These are phyloP conservation scores for Chrysogorgia sp. DNA, from an alignment of 92 coral and sea anemone species.

Conservation along the genomic window DNA sequence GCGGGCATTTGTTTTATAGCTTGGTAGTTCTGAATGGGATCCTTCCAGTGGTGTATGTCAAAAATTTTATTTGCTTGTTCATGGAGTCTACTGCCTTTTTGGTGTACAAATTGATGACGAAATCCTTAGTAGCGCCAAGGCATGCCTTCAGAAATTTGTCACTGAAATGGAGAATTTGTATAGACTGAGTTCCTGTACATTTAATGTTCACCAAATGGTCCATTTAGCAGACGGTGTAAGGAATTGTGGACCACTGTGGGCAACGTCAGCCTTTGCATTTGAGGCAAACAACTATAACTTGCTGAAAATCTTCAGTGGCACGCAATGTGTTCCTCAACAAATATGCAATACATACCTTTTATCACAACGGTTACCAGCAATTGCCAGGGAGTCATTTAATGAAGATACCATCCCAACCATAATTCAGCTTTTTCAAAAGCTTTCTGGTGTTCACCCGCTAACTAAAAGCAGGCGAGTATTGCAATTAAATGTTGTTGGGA, in stretches of 20 bases:
- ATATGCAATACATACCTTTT: not conserved
- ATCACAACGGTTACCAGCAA: not conserved
- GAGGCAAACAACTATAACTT: too few species aligned
- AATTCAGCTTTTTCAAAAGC: too few species aligned
- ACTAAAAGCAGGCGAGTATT: not conserved
- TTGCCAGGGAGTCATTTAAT: not conserved
- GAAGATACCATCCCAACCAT: not conserved
- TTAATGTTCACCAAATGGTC: constrained; percentile 18
- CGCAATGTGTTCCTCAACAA: too few species aligned
- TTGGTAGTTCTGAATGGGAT: too few species aligned
- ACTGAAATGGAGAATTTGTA: constrained; percentile 15
- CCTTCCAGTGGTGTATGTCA: too few species aligned
- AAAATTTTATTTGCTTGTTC: constrained; percentile 30
- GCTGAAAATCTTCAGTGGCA: too few species aligned
- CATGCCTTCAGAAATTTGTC: constrained; percentile 1
- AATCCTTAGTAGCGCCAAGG: constrained; percentile 4
- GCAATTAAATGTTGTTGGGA: not conserved
- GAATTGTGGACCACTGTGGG: too few species aligned
- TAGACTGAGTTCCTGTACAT: constrained; percentile 3
- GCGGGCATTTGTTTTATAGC: too few species aligned
- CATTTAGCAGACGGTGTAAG: constrained; percentile 35
- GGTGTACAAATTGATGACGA: constrained; percentile 5
- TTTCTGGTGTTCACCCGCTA: not conserved
- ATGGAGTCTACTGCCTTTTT: too few species aligned
- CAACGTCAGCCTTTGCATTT: too few species aligned